Evolutionary conservation across 2,113 vertebrate genomes (phyloP).

Genomic region (Equus quagga): DNA sequence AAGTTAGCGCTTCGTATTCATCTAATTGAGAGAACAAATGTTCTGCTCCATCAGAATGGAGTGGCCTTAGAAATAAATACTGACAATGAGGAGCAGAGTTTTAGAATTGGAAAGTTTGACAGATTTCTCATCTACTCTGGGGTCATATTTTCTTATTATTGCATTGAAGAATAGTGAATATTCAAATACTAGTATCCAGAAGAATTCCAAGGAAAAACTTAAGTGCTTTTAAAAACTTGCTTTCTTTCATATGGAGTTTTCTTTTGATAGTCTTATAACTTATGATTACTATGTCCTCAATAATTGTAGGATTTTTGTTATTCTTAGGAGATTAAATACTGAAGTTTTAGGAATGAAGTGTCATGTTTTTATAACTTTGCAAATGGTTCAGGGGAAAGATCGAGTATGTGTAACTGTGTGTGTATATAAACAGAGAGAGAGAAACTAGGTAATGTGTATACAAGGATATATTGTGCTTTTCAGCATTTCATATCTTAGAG

Average conservation of each 20-base stretch:
- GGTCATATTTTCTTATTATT: not conserved
- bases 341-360: not conserved
- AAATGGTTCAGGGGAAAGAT: not conserved
- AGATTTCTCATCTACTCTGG: not conserved
- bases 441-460: not conserved
- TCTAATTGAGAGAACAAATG: not conserved
- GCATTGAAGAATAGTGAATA: not conserved
- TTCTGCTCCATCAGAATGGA: not conserved
- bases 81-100: not conserved
- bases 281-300: not conserved
- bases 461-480: not conserved
- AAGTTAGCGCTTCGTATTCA: not conserved
- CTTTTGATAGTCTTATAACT: not conserved
- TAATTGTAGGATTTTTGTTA: not conserved
- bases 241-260: slow-evolving; percentile 16
- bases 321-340: slow-evolving; percentile 14
- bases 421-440: not conserved
- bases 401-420: not conserved
- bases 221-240: slow-evolving; percentile 19
- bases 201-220: not conserved
- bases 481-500: not conserved
- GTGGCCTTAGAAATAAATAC: not conserved
- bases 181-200: not conserved
- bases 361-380: not conserved
- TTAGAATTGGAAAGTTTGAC: not conserved